Evolutionary conservation across 1,140 invertebrate genomes (phyloP).

Genomic region (Whitmania pigra): DNA sequence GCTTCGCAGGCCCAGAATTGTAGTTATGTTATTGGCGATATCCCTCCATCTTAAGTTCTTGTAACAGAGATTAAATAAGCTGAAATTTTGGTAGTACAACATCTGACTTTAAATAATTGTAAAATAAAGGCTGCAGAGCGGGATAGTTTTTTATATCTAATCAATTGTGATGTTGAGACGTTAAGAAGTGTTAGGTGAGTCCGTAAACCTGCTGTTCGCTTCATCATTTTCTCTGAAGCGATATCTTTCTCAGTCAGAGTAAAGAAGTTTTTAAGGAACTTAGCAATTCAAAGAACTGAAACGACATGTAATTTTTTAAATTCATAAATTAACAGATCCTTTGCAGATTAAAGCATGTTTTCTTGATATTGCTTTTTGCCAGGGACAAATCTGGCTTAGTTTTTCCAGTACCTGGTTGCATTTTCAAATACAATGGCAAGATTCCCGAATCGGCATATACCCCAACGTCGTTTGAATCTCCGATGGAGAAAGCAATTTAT

Average conservation of each 20-base stretch:
- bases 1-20: too few species aligned
- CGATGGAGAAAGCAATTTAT: conserved; percentile 21
- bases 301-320: neutral
- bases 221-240: neutral
- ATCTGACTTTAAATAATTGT: neutral
- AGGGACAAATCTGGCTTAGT: conserved; percentile 4
- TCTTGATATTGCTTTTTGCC: neutral
- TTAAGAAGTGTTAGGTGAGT: neutral
- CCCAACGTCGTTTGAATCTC: neutral
- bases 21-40: too few species aligned
- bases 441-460: conserved; percentile 16
- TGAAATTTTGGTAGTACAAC: neutral
- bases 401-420: conserved; percentile 15
- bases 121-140: neutral
- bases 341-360: neutral
- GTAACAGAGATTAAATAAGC: neutral
- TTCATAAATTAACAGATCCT: neutral
- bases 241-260: neutral
- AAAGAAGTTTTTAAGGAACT: too few species aligned
- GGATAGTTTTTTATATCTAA: neutral
- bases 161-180: neutral
- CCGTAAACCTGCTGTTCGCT: neutral
- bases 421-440: conserved; percentile 21
- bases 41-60: neutral
- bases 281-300: neutral